Conservation (phyloP, 2,797 vertebrate species). For the Rhinophrynus dorsalis region DNA sequence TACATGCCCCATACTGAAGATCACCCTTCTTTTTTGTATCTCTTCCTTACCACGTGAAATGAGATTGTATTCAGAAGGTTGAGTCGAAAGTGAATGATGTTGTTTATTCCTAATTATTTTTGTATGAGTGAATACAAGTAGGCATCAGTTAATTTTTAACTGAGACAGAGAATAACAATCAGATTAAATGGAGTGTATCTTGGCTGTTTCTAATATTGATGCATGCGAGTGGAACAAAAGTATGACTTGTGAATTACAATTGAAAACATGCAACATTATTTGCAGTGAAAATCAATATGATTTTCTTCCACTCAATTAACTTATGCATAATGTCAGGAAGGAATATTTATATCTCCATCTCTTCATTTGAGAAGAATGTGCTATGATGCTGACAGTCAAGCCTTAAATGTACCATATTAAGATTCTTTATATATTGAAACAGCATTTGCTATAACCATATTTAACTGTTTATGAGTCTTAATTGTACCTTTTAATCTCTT, state of each 20-base stretch:
- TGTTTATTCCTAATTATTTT: slow-evolving; percentile 36
- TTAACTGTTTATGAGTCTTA: no score
- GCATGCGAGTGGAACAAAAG: slow-evolving; percentile 52
- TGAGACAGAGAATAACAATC: slow-evolving; percentile 51
- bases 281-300: slow-evolving; percentile 52
- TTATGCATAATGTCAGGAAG: slow-evolving; percentile 46
- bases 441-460: no score
- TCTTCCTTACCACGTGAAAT: no score
- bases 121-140: slow-evolving; percentile 32
- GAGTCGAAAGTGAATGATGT: slow-evolving; percentile 17
- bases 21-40: no score
- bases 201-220: slow-evolving; percentile 51
- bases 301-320: slow-evolving; percentile 59
- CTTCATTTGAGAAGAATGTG: background rate
- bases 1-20: no score
- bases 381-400: background rate
- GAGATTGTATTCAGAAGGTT: background rate
- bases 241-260: slow-evolving; percentile 55
- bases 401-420: no score
- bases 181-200: slow-evolving; percentile 56
- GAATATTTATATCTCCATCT: slow-evolving; percentile 50
- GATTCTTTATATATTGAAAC: no score
- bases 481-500: no score
- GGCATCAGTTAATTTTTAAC: slow-evolving; percentile 61
- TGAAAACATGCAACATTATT: slow-evolving; percentile 41